Conservation (phyloP, 2,888 invertebrate genomes). For the Hecatera dysodea region DNA sequence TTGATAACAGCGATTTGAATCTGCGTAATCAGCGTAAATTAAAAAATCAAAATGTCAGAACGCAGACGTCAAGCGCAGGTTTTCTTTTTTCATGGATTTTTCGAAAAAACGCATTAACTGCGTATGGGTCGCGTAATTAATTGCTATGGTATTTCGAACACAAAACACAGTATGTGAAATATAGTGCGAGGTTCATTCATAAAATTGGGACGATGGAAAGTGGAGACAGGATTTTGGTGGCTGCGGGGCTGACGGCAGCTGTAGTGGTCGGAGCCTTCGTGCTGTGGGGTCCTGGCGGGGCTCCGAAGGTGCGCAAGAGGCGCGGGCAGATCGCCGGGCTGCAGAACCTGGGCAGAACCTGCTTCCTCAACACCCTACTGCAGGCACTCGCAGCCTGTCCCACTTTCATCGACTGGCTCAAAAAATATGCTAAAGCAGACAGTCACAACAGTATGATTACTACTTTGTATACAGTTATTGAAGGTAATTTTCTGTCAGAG, state of each 20-base stretch:
- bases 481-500: slow-evolving; percentile 88
- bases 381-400: slow-evolving; percentile 97
- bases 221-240: slow-evolving; percentile 94
- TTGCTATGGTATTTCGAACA: slow-evolving; percentile 41
- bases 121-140: slow-evolving; percentile 45
- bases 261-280: slow-evolving; percentile 96
- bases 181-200: slow-evolving; percentile 51
- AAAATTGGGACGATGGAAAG: slow-evolving; percentile 90
- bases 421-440: slow-evolving; percentile 91
- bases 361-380: slow-evolving; percentile 97
- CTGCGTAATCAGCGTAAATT: not conserved
- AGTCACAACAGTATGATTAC: slow-evolving; percentile 94
- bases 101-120: slow-evolving; percentile 58
- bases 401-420: slow-evolving; percentile 95
- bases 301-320: slow-evolving; percentile 91
- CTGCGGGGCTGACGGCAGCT: slow-evolving; percentile 95
- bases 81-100: slow-evolving; percentile 58
- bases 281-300: slow-evolving; percentile 94
- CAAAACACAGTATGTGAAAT: slow-evolving; percentile 65
- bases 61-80: slow-evolving; percentile 55
- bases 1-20: slow-evolving; percentile 1
- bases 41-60: slow-evolving; percentile 60
- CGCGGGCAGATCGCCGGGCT: slow-evolving; percentile 95
- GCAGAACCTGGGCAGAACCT: slow-evolving; percentile 97
- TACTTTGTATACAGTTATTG: slow-evolving; percentile 94